Evolutionary conservation across 2,888 invertebrate species (phyloP), one percentile per base, ranked within the genome.

Genomic region (Synanthedon vespiformis): DNA sequence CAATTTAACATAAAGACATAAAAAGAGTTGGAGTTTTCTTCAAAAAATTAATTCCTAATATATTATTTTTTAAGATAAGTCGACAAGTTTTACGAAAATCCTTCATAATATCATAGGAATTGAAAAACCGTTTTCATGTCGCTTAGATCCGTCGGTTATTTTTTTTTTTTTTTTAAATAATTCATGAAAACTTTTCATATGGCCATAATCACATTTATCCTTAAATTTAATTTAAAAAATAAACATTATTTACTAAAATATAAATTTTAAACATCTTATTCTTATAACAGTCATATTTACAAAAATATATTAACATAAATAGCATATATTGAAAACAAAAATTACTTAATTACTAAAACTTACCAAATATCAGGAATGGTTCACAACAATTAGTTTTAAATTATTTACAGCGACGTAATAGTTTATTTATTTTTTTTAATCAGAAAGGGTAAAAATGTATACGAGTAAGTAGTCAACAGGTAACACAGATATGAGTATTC

Each of bases 381-480:
- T 66, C 63, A 64, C 59, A 54, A 55, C 56, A 57, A 60, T 52
- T 18, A 48, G 41, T 51, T 13, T 51, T 14, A 40, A 22, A 50
- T 53, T 62, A 61, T 68, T 79, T 77, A 77, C 77, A 69, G 77
- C 80, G 80, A 68, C 75, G 79, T 60, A 62, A 10, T 56, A 68
- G 61, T 40, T 48, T 61, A 61, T 61, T 65, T 68, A 74, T 74
- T 68, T 22, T 22, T 22, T 16, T 16, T 22, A 22, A 67, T 75
- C 68, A 68, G 72, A 77, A 67, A 63, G 68, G 66, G 70, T 79
- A 77, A 68, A 75, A 73, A 77, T 66, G 73, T 64, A 72, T 73
- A 79, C 78, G 72, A 80, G 75, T 82, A 84, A 80, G 75, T 82
- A 85, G 80, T 82, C 76, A 86, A 86, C 85, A 84, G 80, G 74